Conservation (phyloP, 2,113 vertebrate genomes). For the Bujurquina vittata region DNA sequence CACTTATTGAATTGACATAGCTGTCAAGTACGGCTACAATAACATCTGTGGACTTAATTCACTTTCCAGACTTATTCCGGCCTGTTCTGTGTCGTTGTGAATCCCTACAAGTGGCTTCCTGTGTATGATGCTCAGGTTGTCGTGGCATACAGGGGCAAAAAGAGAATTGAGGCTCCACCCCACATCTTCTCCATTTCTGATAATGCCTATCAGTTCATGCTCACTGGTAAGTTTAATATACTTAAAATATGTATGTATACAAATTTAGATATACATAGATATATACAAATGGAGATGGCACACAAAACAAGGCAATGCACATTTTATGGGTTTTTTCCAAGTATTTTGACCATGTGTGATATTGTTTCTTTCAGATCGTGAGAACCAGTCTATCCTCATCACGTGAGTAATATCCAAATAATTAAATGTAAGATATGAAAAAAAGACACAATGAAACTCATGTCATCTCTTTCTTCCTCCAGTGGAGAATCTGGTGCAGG, state of each 20-base stretch:
- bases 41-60: neutral
- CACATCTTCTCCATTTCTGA: constrained; percentile 79
- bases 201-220: constrained; percentile 79
- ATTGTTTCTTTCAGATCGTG: constrained; percentile 78
- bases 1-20: neutral
- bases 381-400: constrained; percentile 82
- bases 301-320: neutral
- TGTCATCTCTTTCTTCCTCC: constrained; percentile 3
- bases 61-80: constrained; percentile 86
- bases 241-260: accelerated
- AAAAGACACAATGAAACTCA: neutral
- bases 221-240: constrained; percentile 60
- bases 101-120: constrained; percentile 90
- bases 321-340: neutral
- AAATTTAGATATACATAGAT: neutral
- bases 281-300: neutral
- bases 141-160: constrained; percentile 69
- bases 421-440: neutral
- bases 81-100: constrained; percentile 87
- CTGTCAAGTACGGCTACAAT: neutral
- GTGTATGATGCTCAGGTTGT: constrained; percentile 79
- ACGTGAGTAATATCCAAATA: constrained; percentile 78
- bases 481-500: constrained; percentile 96
- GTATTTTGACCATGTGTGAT: neutral
- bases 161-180: constrained; percentile 75